Conservation (phyloP, 1,140 invertebrate genomes). For the Harpegnathos saltator region DNA sequence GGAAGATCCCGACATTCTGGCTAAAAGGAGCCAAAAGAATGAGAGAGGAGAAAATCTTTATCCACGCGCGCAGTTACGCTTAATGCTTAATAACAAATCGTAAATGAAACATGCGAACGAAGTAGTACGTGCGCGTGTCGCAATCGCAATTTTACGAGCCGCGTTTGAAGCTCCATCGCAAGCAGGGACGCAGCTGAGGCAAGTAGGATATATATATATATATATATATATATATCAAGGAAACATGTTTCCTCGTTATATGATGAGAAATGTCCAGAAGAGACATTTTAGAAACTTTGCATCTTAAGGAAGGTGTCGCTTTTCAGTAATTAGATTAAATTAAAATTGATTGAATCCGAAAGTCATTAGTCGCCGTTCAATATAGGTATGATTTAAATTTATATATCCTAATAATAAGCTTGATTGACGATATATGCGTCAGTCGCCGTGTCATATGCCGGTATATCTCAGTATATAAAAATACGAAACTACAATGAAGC, state of each 20-base stretch:
- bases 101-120: conserved; percentile 26
- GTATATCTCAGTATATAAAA: too few species aligned
- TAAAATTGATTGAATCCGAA: too few species aligned
- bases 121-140: neutral
- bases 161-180: neutral
- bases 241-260: neutral
- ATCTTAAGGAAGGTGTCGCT: too few species aligned
- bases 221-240: too few species aligned
- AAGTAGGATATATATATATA: neutral
- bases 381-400: too few species aligned
- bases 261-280: too few species aligned
- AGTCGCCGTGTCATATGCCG: too few species aligned
- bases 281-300: too few species aligned
- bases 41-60: conserved; percentile 2
- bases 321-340: too few species aligned
- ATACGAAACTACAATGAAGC: conserved; percentile 7
- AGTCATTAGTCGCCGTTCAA: too few species aligned
- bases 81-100: conserved; percentile 15
- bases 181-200: neutral
- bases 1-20: neutral
- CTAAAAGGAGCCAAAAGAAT: conserved; percentile 1
- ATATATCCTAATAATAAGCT: neutral
- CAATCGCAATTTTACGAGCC: conserved; percentile 16
- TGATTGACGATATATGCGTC: too few species aligned
- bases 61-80: neutral